These are phyloP conservation scores for Agrenia bidenticulata DNA, from an alignment of 2,888 invertebrate genomes.

Conservation along the genomic window DNA sequence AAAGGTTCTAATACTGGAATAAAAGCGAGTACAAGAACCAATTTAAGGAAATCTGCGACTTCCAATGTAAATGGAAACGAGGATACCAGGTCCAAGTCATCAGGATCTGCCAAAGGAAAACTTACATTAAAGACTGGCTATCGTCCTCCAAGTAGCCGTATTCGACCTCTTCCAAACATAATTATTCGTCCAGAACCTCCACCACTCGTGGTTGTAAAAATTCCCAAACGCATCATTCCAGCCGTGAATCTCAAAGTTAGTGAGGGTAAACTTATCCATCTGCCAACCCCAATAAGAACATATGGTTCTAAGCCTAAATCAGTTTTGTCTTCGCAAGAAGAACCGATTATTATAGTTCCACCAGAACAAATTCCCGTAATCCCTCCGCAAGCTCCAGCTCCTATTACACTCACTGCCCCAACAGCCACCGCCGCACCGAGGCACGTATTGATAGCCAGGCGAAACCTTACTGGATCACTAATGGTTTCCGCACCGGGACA, in stretches of 20 bases:
- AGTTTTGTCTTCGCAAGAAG: neutral
- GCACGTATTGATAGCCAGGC: slow-evolving; percentile 46
- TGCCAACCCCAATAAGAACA: slow-evolving; percentile 39
- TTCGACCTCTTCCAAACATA: slow-evolving; percentile 45
- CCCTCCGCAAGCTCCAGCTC: slow-evolving; percentile 3
- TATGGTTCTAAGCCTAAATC: slow-evolving; percentile 34
- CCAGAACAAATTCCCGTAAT: neutral
- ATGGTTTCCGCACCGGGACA: slow-evolving; percentile 25
- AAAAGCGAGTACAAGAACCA: slow-evolving; percentile 40
- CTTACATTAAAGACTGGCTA: slow-evolving; percentile 16
- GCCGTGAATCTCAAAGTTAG: neutral
- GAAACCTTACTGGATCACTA: slow-evolving; percentile 37
- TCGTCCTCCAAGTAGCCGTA: slow-evolving; percentile 42
- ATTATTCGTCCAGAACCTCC: slow-evolving; percentile 31
- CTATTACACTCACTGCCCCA: slow-evolving; percentile 10
- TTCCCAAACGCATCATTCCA: slow-evolving; percentile 7
- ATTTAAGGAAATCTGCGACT: slow-evolving; percentile 30
- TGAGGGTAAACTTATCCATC: slow-evolving; percentile 1
- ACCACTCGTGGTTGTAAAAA: neutral
- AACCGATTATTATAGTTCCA: neutral
- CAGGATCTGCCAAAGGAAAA: neutral
- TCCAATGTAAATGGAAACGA: slow-evolving; percentile 3
- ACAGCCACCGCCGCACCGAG: slow-evolving; percentile 31
- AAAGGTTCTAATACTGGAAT: slow-evolving; percentile 26
- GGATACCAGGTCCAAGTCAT: slow-evolving; percentile 25